Evolutionary conservation across 2,888 invertebrate species (phyloP).

Genomic region (Tinea semifulvella): DNA sequence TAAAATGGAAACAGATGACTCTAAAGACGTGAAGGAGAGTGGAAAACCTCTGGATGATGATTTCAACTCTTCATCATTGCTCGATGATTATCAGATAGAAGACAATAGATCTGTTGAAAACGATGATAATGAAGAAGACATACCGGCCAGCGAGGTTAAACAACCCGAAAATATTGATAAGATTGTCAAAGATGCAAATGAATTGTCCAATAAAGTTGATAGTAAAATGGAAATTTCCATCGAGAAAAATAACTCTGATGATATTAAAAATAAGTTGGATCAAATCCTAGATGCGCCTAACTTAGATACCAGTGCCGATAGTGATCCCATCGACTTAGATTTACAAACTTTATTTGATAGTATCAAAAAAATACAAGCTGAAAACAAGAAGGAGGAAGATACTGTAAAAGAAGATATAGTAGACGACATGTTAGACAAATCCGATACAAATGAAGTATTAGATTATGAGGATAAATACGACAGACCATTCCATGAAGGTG

Average conservation of each 20-base stretch:
- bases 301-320: too few relatives aligned
- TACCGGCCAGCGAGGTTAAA: neutral
- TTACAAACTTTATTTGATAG: neutral
- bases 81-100: slow-evolving; percentile 38
- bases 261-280: neutral
- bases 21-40: slow-evolving; percentile 13
- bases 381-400: too few relatives aligned
- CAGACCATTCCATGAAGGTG: slow-evolving; percentile 24
- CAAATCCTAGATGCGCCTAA: neutral
- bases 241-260: slow-evolving; percentile 14
- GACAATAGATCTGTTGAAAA: slow-evolving; percentile 32
- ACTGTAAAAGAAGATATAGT: slow-evolving; percentile 19
- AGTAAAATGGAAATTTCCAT: slow-evolving; percentile 11
- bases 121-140: slow-evolving; percentile 15
- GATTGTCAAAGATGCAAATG: slow-evolving; percentile 23
- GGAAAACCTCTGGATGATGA: slow-evolving; percentile 17
- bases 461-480: slow-evolving; percentile 27
- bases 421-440: slow-evolving; percentile 9
- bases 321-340: slow-evolving; percentile 29
- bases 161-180: slow-evolving; percentile 11
- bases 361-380: neutral
- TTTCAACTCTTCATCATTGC: slow-evolving; percentile 15
- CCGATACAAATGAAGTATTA: slow-evolving; percentile 6
- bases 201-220: slow-evolving; percentile 22
- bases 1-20: slow-evolving; percentile 14